Conservation (phyloP, 2,113 vertebrate genomes). For the Planiliza haematocheilus region DNA sequence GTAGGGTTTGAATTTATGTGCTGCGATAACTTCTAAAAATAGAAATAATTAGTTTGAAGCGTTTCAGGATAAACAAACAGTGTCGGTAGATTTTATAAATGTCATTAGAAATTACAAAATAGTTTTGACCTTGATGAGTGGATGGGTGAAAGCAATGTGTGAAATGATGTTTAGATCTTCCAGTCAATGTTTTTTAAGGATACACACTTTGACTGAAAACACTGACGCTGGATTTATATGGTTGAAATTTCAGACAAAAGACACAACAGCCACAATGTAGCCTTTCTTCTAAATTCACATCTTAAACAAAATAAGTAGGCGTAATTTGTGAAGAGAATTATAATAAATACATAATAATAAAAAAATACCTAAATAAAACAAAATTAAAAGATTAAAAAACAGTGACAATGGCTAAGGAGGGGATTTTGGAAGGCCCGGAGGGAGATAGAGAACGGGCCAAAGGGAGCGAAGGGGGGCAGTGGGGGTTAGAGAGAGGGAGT, state of each 20-base stretch:
- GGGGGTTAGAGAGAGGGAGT: constrained; percentile 27
- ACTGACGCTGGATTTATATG: no score
- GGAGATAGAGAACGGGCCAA: background rate
- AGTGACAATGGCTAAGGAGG: background rate
- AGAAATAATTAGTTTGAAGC: constrained; percentile 6
- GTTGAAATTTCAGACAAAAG: no score
- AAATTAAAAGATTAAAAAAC: background rate
- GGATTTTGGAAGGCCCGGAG: background rate
- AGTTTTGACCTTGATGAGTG: background rate
- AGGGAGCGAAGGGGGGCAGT: background rate
- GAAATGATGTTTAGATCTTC: no score
- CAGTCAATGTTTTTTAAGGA: no score
- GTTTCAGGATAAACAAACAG: background rate
- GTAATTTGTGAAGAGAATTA: no score
- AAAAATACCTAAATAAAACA: background rate
- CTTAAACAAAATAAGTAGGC: no score
- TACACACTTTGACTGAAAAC: no score
- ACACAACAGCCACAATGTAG: no score
- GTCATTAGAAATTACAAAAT: background rate
- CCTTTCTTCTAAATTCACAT: no score
- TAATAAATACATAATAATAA: background rate
- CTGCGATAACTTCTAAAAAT: constrained; percentile 3
- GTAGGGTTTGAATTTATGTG: background rate
- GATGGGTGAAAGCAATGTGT: background rate
- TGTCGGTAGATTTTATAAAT: background rate